phyloP scores from a whole-genome alignment of 1,140 invertebrate genomes.

The Lepidurus couesii region DNA sequence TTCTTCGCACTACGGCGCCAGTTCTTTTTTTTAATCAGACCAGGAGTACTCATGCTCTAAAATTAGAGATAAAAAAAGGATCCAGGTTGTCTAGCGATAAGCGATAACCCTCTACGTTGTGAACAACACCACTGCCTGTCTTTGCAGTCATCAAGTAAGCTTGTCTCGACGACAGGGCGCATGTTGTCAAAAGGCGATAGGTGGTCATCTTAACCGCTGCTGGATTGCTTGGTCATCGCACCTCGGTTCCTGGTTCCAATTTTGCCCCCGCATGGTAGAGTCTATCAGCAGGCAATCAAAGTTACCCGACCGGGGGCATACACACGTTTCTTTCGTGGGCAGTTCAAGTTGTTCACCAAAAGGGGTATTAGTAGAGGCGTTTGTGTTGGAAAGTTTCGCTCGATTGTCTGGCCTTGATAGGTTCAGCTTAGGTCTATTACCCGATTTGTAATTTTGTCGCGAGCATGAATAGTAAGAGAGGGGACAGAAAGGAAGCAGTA shows the following conservation, averaged over 20 bases:
- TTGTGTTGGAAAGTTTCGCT: conserved; percentile 1
- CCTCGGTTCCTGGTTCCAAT: neutral
- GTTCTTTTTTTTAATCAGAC: neutral
- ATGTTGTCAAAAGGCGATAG: neutral
- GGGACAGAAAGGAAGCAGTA: neutral
- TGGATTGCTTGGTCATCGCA: neutral
- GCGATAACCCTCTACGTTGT: neutral
- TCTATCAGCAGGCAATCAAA: neutral
- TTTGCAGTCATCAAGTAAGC: neutral
- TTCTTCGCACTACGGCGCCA: neutral
- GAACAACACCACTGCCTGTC: neutral
- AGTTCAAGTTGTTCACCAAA: neutral
- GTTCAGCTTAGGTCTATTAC: neutral
- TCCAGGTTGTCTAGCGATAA: neutral
- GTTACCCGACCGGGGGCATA: neutral
- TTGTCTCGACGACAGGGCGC: neutral
- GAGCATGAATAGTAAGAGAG: neutral
- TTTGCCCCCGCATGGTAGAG: neutral
- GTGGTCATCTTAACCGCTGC: neutral
- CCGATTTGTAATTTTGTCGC: neutral
- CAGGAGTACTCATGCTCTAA: neutral
- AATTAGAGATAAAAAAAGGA: neutral
- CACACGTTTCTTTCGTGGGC: neutral
- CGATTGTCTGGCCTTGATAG: conserved; percentile 14
- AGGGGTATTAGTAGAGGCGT: conserved; percentile 11